These are phyloP conservation scores for Ataeniobius toweri DNA, from an alignment of 2,797 vertebrate species.

Conservation along the genomic window DNA sequence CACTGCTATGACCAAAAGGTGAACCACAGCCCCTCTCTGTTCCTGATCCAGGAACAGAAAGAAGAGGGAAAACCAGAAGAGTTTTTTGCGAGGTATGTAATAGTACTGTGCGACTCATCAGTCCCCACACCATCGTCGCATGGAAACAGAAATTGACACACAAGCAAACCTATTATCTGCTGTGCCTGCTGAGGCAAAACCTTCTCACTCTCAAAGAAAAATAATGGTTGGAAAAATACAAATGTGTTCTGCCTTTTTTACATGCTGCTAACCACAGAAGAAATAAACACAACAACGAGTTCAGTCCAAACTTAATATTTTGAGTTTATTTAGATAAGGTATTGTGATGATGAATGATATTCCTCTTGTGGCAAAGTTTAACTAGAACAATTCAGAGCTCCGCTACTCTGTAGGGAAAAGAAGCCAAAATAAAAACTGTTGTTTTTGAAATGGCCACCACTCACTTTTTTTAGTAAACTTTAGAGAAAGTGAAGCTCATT, in stretches of 20 bases:
- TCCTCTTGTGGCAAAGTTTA: not conserved
- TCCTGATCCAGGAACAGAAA: conserved; percentile 29
- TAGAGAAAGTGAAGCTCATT: conserved; percentile 57
- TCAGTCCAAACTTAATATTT: conserved; percentile 16
- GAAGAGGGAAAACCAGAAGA: conserved; percentile 4
- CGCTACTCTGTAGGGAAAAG: not conserved
- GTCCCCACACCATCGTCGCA: conserved; percentile 27
- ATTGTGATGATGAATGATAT: conserved; percentile 11
- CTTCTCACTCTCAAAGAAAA: conserved; percentile 2
- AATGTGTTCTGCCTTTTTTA: conserved; percentile 11
- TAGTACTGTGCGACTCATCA: conserved; percentile 44
- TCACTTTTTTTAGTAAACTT: conserved; percentile 47
- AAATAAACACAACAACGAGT: conserved; percentile 4
- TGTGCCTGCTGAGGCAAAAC: conserved; percentile 38
- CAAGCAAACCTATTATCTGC: conserved; percentile 43
- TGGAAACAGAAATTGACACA: conserved; percentile 38
- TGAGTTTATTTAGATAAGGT: conserved; percentile 18
- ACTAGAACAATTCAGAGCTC: not conserved
- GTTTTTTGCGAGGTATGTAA: conserved; percentile 42
- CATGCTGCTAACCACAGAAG: not conserved
- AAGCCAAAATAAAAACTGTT: not conserved
- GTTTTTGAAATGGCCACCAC: conserved; percentile 45
- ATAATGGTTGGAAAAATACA: not conserved
- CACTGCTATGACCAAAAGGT: conserved; percentile 5
- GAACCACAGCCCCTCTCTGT: too few species aligned